Conservation (phyloP, 2,888 invertebrate genomes). For the Drosophila prostipennis region DNA sequence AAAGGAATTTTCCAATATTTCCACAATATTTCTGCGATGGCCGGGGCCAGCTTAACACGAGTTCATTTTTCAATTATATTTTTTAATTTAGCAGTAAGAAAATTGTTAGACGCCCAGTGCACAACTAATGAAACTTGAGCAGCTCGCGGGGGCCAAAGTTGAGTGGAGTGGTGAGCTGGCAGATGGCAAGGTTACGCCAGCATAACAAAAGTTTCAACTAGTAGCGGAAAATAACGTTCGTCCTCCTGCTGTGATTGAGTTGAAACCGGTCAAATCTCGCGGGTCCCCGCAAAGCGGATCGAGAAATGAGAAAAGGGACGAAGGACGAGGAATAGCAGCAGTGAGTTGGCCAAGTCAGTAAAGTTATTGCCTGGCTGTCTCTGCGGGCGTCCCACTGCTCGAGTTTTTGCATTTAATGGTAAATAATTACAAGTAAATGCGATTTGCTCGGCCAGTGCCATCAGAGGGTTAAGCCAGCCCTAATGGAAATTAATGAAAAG, state of each 20-base stretch:
- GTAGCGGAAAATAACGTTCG: constrained; percentile 62
- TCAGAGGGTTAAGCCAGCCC: constrained; percentile 45
- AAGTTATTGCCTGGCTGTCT: constrained; percentile 41
- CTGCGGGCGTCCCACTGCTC: constrained; percentile 33
- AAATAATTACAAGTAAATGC: constrained; percentile 75
- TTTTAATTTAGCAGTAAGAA: constrained; percentile 77
- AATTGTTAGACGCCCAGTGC: constrained; percentile 58
- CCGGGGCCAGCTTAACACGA: constrained; percentile 25
- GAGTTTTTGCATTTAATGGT: constrained; percentile 65
- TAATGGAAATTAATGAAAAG: constrained; percentile 69
- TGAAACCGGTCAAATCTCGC: constrained; percentile 71
- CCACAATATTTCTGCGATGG: constrained; percentile 42
- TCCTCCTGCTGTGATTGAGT: constrained; percentile 77
- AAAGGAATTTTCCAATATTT: constrained; percentile 73
- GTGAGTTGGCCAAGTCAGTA: constrained; percentile 25
- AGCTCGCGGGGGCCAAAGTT: constrained; percentile 20
- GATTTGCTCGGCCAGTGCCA: constrained; percentile 36
- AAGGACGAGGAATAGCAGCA: background rate
- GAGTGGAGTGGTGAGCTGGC: background rate
- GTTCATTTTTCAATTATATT: constrained; percentile 79
- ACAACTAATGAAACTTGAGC: constrained; percentile 73
- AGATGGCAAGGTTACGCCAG: constrained; percentile 42
- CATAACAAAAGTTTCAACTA: constrained; percentile 70
- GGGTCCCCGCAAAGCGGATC: constrained; percentile 50
- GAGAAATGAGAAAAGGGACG: constrained; percentile 19